Evolutionary conservation across 2,888 invertebrate species (phyloP).

Genomic region (Nymphalis polychloros): DNA sequence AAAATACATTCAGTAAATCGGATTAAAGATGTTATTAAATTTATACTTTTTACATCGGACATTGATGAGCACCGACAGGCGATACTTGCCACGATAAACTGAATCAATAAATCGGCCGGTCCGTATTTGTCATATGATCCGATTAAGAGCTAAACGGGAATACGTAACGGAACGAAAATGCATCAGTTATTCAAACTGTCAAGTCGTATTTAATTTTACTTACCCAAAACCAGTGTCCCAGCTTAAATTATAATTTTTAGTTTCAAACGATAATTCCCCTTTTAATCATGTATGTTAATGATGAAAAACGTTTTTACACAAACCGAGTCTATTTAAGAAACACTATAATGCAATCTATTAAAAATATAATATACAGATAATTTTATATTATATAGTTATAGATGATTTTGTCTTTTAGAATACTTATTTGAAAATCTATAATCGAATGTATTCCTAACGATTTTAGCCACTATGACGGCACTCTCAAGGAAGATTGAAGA

Average conservation of each 20-base stretch:
- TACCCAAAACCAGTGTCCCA: conserved; percentile 37
- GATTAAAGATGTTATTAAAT: conserved; percentile 40
- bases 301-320: too few species aligned
- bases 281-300: too few species aligned
- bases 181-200: conserved; percentile 42
- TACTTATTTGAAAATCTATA: too few species aligned
- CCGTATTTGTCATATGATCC: conserved; percentile 61
- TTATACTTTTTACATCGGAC: conserved; percentile 35
- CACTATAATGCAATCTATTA: too few species aligned
- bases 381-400: too few species aligned
- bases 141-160: conserved; percentile 70
- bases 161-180: conserved; percentile 53
- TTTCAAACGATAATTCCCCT: too few species aligned
- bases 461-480: too few species aligned
- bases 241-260: background rate
- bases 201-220: conserved; percentile 40
- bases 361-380: too few species aligned
- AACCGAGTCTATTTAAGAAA: too few species aligned
- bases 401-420: too few species aligned
- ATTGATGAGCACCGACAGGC: conserved; percentile 38
- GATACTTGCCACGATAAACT: conserved; percentile 49
- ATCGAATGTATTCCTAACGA: too few species aligned
- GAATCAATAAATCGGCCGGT: conserved; percentile 37
- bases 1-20: conserved; percentile 36
- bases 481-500: too few species aligned